These are phyloP conservation scores for Gymnorhina tibicen DNA, from an alignment of 2,113 vertebrate species.

Conservation along the genomic window DNA sequence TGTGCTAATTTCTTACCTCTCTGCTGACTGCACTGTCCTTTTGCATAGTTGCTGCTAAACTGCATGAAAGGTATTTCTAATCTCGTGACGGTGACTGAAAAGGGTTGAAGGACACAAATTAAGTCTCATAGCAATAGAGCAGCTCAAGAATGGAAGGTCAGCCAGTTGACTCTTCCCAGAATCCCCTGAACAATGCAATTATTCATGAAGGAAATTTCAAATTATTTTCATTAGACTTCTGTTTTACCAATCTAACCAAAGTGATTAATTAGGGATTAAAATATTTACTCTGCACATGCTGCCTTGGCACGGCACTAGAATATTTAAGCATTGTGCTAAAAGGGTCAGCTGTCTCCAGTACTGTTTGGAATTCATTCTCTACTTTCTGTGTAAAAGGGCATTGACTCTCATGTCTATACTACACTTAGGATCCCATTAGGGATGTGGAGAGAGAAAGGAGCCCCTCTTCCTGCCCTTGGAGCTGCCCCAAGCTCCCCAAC, in stretches of 20 bases:
- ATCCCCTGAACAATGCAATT: slow-evolving; percentile 83
- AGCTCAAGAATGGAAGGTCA: slow-evolving; percentile 79
- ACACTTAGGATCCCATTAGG: slow-evolving; percentile 60
- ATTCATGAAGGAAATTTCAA: slow-evolving; percentile 87
- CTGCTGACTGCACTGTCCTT: slow-evolving; percentile 68
- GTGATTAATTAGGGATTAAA: slow-evolving; percentile 90
- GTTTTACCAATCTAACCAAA: slow-evolving; percentile 88
- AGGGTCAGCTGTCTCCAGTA: slow-evolving; percentile 80
- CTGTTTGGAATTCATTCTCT: slow-evolving; percentile 77
- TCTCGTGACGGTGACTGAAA: slow-evolving; percentile 70
- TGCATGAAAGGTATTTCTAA: slow-evolving; percentile 76
- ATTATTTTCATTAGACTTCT: slow-evolving; percentile 87
- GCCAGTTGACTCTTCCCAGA: slow-evolving; percentile 82
- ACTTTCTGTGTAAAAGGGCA: slow-evolving; percentile 75
- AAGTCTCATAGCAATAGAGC: slow-evolving; percentile 70
- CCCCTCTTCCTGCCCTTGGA: neutral
- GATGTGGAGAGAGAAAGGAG: neutral
- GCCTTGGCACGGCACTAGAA: slow-evolving; percentile 81
- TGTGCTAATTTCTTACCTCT: slow-evolving; percentile 55
- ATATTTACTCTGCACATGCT: slow-evolving; percentile 87
- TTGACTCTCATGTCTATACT: slow-evolving; percentile 71
- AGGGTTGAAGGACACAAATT: slow-evolving; percentile 74
- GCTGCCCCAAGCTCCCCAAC: neutral
- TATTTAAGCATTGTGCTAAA: slow-evolving; percentile 84
- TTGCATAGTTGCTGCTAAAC: slow-evolving; percentile 70